These are phyloP conservation scores for Syrphus vitripennis DNA, from an alignment of 2,888 invertebrate species.

Conservation along the genomic window DNA sequence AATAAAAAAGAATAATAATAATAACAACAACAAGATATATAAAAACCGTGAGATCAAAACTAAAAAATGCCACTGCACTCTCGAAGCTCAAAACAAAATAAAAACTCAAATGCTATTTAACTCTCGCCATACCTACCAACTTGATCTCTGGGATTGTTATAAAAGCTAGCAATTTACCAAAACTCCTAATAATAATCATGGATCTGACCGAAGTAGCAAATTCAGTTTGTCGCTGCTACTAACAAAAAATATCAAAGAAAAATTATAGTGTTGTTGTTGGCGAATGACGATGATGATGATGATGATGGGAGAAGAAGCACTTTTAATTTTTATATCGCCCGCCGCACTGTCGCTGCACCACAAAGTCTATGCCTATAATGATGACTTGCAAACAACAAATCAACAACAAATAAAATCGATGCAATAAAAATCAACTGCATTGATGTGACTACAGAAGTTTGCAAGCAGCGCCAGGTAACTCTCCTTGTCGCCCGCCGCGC, in stretches of 20 bases:
- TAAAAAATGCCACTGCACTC: slow-evolving; percentile 51
- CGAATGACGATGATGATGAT: not conserved
- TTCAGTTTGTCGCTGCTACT: not conserved
- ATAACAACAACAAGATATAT: not conserved
- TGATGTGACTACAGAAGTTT: slow-evolving; percentile 52
- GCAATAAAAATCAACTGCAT: slow-evolving; percentile 67
- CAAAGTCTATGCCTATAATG: slow-evolving; percentile 27
- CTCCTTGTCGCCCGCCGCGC: not conserved
- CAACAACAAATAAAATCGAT: slow-evolving; percentile 60
- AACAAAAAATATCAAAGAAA: not conserved
- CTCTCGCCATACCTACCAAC: slow-evolving; percentile 16
- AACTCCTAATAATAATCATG: slow-evolving; percentile 53
- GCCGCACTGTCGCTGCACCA: too few species aligned
- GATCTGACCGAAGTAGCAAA: slow-evolving; percentile 6
- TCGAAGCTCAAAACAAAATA: not conserved
- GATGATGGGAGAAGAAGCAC: slow-evolving; percentile 22
- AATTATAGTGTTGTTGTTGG: not conserved
- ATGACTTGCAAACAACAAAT: slow-evolving; percentile 66
- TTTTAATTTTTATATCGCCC: slow-evolving; percentile 53
- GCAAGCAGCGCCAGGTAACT: not conserved
- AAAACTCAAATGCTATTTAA: slow-evolving; percentile 9
- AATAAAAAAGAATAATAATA: not conserved
- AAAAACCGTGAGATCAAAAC: slow-evolving; percentile 36
- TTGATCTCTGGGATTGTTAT: slow-evolving; percentile 28
- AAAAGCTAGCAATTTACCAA: slow-evolving; percentile 46